Conservation (phyloP, 2,888 invertebrate genomes). For the Eupsilia transversa region DNA sequence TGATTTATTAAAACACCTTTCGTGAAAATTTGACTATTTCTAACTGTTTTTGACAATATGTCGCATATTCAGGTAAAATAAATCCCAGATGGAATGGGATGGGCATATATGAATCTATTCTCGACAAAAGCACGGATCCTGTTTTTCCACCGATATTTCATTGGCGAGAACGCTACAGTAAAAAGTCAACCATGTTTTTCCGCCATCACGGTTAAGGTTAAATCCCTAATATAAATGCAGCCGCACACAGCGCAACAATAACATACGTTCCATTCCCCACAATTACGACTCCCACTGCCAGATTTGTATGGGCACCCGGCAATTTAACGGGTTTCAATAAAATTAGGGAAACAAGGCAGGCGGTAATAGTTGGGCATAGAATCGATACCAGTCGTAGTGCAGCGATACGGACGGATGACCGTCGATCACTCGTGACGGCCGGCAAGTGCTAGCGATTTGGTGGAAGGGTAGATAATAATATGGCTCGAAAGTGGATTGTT, state of each 20-base stretch:
- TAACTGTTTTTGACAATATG: neutral
- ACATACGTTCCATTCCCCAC: slow-evolving; percentile 48
- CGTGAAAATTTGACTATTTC: neutral
- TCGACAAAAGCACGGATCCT: neutral
- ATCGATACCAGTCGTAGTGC: slow-evolving; percentile 72
- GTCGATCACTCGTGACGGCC: slow-evolving; percentile 77
- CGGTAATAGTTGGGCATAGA: slow-evolving; percentile 66
- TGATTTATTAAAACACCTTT: neutral
- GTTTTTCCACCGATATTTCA: neutral
- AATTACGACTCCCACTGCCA: slow-evolving; percentile 46
- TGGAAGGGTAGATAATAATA: slow-evolving; percentile 37
- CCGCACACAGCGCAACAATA: slow-evolving; percentile 39
- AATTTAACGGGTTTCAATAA: slow-evolving; percentile 73
- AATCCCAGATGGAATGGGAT: neutral
- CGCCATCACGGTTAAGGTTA: slow-evolving; percentile 24
- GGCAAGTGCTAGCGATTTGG: slow-evolving; percentile 19
- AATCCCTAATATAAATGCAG: slow-evolving; percentile 47
- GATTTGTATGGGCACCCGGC: slow-evolving; percentile 61
- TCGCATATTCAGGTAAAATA: neutral
- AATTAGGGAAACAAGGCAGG: slow-evolving; percentile 71
- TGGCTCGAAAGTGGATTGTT: slow-evolving; percentile 8
- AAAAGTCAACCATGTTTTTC: neutral
- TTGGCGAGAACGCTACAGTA: neutral
- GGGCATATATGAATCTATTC: neutral
- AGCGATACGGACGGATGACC: slow-evolving; percentile 77